Evolutionary conservation across 2,888 invertebrate genomes (phyloP).

Genomic region (Ochropleura leucogaster): DNA sequence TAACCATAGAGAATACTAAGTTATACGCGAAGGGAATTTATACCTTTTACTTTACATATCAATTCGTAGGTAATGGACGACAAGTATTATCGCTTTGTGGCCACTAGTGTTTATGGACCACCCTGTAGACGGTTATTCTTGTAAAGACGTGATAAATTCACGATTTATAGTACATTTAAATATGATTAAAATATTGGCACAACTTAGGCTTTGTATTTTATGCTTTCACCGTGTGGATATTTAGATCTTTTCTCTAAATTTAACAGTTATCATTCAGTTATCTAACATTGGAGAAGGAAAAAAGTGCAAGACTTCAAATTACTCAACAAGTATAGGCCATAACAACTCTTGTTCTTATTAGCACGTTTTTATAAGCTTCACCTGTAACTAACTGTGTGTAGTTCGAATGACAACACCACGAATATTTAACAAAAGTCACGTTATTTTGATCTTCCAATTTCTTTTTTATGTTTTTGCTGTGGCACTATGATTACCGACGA

Average conservation of each 20-base stretch:
- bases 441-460: too few relatives aligned
- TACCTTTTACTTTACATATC: constrained; percentile 42
- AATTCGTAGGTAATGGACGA: constrained; percentile 35
- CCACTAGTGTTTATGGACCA: constrained; percentile 3
- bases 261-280: background rate
- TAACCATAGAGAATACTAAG: constrained; percentile 47
- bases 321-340: background rate
- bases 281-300: background rate
- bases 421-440: too few relatives aligned
- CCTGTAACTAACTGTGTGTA: too few relatives aligned
- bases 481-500: too few relatives aligned
- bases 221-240: background rate
- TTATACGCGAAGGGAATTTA: constrained; percentile 50
- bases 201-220: background rate
- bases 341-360: background rate
- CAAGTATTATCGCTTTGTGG: constrained; percentile 23
- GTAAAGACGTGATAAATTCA: constrained; percentile 2
- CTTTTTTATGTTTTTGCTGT: too few relatives aligned
- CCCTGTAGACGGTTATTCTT: constrained; percentile 1
- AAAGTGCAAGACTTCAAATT: background rate
- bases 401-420: too few relatives aligned
- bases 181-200: background rate
- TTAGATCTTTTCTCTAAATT: background rate
- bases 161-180: background rate
- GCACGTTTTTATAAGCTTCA: background rate